These are phyloP conservation scores for Acanthurus lineatus DNA, from an alignment of 2,797 vertebrate species.

Conservation along the genomic window DNA sequence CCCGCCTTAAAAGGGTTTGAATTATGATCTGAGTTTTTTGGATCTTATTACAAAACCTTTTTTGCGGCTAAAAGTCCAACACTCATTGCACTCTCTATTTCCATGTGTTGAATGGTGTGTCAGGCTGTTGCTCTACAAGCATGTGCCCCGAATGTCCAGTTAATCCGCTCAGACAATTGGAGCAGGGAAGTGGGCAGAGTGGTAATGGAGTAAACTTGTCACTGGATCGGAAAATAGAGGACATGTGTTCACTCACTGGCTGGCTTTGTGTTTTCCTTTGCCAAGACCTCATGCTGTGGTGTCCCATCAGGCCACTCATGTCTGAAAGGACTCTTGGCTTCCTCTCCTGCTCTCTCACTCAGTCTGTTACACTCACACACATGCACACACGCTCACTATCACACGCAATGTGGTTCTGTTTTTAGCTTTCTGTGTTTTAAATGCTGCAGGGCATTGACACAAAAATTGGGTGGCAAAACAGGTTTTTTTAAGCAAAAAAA, in stretches of 20 bases:
- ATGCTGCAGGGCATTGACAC: constrained; percentile 23
- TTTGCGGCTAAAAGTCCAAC: background rate
- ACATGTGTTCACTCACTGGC: constrained; percentile 77
- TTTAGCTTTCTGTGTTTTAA: constrained; percentile 27
- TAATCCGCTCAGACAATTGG: constrained; percentile 68
- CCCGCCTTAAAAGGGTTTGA: background rate
- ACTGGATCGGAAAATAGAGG: constrained; percentile 64
- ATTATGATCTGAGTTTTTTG: constrained; percentile 17
- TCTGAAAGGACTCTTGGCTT: constrained; percentile 61
- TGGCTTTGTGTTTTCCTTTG: constrained; percentile 67
- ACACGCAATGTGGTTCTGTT: constrained; percentile 15
- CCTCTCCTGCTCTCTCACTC: constrained; percentile 4
- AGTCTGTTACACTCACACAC: constrained; percentile 2
- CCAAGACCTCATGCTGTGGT: constrained; percentile 58
- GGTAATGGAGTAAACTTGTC: constrained; percentile 75
- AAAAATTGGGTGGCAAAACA: background rate
- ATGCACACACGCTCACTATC: background rate
- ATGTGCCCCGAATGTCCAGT: constrained; percentile 38
- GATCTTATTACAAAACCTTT: background rate
- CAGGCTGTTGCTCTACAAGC: constrained; percentile 34
- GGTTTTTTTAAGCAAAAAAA: too few species aligned
- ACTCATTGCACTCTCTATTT: constrained; percentile 31
- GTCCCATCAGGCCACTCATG: constrained; percentile 61
- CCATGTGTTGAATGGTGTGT: constrained; percentile 23
- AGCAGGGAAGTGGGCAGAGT: constrained; percentile 60